These are phyloP conservation scores for Platorchestia sp. DNA, from an alignment of 1,140 invertebrate species.

Conservation along the genomic window DNA sequence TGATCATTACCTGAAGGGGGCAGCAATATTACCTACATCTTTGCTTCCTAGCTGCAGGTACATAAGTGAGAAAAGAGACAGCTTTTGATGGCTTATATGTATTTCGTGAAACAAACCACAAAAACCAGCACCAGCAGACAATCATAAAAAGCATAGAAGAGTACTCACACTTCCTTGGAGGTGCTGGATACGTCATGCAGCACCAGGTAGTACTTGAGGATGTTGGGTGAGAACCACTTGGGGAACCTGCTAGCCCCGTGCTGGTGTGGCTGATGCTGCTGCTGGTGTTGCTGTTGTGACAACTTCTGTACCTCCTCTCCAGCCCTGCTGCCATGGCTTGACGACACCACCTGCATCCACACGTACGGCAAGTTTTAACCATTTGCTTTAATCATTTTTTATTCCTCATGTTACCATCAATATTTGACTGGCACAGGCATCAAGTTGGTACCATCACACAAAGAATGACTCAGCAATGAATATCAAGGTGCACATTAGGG, in stretches of 20 bases:
- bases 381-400: slow-evolving; percentile 10
- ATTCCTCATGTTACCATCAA: no score
- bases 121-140: background rate
- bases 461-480: no score
- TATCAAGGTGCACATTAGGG: no score
- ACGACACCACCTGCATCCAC: background rate
- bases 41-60: no score
- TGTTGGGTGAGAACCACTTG: slow-evolving; percentile 91
- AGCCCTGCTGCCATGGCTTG: slow-evolving; percentile 20
- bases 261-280: slow-evolving; percentile 84
- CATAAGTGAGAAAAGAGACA: no score
- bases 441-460: no score
- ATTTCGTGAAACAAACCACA: no score
- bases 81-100: no score
- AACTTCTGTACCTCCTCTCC: slow-evolving; percentile 51
- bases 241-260: slow-evolving; percentile 82
- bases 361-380: no score
- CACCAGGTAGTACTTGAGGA: slow-evolving; percentile 90
- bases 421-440: no score
- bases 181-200: slow-evolving; percentile 81
- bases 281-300: slow-evolving; percentile 78
- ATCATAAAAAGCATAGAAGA: background rate
- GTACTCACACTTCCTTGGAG: slow-evolving; percentile 5
- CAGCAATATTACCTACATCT: no score
- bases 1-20: no score